phyloP scores from a whole-genome alignment of 2,113 vertebrate species.

The Vireo altiloquus region DNA sequence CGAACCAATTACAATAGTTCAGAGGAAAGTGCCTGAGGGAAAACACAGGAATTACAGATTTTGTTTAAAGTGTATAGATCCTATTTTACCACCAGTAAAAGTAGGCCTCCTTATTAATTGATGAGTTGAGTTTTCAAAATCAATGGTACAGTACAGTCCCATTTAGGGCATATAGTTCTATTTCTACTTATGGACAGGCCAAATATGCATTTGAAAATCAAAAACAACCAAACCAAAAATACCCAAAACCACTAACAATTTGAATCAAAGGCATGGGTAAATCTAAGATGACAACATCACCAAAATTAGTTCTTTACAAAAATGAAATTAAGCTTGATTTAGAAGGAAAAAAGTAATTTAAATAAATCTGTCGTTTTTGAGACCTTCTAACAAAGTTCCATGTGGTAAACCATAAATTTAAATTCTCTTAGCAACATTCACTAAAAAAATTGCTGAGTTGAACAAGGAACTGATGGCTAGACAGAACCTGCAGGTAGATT shows the following conservation, averaged over 20 bases:
- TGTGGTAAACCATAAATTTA: not conserved
- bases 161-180: not conserved
- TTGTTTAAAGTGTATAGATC: not conserved
- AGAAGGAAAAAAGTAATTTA: not conserved
- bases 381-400: not conserved
- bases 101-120: not conserved
- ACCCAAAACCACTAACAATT: not conserved
- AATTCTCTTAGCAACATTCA: not conserved
- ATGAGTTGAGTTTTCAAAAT: not conserved
- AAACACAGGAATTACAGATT: not conserved
- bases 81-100: not conserved
- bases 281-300: not conserved
- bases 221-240: not conserved
- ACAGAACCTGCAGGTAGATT: not conserved
- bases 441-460: not conserved
- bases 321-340: not conserved
- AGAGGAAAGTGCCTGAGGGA: not conserved
- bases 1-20: not conserved
- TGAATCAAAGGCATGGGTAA: not conserved
- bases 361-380: not conserved
- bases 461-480: not conserved
- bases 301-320: not conserved
- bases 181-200: not conserved
- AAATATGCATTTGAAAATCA: not conserved
- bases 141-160: not conserved